Evolutionary conservation across 35 echinoderm and acorn worm genomes (phyloP).

Genomic region (Diadema setosum): DNA sequence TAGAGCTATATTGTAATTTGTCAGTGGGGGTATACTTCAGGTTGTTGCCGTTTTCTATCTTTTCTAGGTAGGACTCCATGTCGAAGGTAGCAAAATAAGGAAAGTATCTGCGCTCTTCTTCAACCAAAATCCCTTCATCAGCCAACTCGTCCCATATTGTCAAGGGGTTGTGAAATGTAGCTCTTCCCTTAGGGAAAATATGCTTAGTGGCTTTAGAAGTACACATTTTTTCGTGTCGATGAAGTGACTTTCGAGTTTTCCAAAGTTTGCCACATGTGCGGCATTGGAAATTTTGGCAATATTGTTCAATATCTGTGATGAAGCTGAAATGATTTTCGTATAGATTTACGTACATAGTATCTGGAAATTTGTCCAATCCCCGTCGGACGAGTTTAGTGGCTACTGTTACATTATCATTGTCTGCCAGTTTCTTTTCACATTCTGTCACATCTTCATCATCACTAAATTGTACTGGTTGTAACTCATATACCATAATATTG

Average conservation of each 20-base stretch:
- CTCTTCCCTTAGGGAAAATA: slow-evolving; percentile 14
- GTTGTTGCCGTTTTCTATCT: background rate
- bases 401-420: background rate
- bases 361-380: background rate
- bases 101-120: background rate
- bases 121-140: background rate
- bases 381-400: slow-evolving; percentile 1
- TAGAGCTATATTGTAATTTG: background rate
- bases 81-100: slow-evolving; percentile 38
- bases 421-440: background rate
- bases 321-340: slow-evolving; percentile 44
- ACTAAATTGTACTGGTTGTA: background rate
- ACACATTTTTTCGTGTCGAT: slow-evolving; percentile 36
- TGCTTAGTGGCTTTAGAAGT: background rate
- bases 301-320: slow-evolving; percentile 38
- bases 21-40: background rate
- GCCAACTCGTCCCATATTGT: background rate
- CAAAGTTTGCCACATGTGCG: slow-evolving; percentile 17
- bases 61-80: background rate
- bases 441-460: background rate
- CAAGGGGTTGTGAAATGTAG: background rate
- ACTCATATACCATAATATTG: background rate
- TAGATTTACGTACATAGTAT: slow-evolving; percentile 49
- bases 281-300: slow-evolving; percentile 27
- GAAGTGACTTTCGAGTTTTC: background rate